Conservation (phyloP, 2,113 vertebrate genomes). For the Callionymus lyra region DNA sequence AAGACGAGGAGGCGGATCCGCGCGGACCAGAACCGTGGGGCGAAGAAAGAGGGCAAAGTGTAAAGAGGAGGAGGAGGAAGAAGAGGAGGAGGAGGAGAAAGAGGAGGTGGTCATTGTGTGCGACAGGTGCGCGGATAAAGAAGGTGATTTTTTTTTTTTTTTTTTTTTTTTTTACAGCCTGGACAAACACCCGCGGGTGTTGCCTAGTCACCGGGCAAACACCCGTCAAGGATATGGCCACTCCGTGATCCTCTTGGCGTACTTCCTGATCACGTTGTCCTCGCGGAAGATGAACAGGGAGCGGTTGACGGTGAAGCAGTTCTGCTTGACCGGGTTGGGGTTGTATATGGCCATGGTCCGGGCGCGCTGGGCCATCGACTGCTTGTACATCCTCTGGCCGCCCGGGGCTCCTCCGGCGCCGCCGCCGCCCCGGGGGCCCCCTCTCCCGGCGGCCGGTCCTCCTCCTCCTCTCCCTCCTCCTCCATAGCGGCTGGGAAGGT, state of each 20-base stretch:
- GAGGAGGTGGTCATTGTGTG: neutral
- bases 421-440: conserved; percentile 79
- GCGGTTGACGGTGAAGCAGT: conserved; percentile 97
- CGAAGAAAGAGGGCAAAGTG: neutral
- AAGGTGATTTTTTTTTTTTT: too few relatives aligned
- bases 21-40: conserved; percentile 1
- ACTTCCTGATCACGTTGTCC: conserved; percentile 97
- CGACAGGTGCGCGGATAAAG: neutral
- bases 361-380: conserved; percentile 96
- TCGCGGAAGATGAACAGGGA: conserved; percentile 98
- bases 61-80: neutral
- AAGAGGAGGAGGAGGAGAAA: neutral
- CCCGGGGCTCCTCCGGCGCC: conserved; percentile 80
- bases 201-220: conserved; percentile 2
- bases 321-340: conserved; percentile 97
- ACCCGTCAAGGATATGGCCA: conserved; percentile 93
- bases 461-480: conserved; percentile 70
- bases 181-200: neutral
- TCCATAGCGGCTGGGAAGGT: conserved; percentile 85
- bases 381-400: conserved; percentile 93
- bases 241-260: conserved; percentile 95
- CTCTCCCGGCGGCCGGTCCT: conserved; percentile 71
- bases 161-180: too few relatives aligned
- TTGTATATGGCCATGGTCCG: conserved; percentile 99
- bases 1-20: conserved; percentile 19